These are phyloP conservation scores for Alouatta palliata DNA, from an alignment of 2,113 vertebrate species.

Conservation along the genomic window DNA sequence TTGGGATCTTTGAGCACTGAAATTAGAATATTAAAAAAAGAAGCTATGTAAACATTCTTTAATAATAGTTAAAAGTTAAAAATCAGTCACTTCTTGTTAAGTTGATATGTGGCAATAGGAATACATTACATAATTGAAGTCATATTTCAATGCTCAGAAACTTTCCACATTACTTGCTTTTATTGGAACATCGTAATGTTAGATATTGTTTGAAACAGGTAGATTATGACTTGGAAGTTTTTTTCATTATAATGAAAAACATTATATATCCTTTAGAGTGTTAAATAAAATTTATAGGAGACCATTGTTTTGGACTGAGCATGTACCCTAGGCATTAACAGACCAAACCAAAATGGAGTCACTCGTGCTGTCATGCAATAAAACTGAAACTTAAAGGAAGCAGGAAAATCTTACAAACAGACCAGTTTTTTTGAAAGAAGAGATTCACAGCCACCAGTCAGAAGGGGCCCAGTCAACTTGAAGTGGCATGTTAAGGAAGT, in stretches of 20 bases:
- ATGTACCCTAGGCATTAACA: not conserved
- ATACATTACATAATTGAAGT: not conserved
- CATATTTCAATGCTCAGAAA: not conserved
- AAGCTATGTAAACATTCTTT: not conserved
- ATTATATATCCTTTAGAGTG: not conserved
- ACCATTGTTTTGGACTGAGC: not conserved
- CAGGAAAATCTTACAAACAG: not conserved
- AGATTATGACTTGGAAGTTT: conserved; percentile 23
- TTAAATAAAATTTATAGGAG: not conserved
- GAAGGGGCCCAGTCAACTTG: not conserved
- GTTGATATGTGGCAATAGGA: not conserved
- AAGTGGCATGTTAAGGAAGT: not conserved
- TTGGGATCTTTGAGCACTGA: conserved; percentile 66
- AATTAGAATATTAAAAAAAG: conserved; percentile 54
- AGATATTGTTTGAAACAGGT: conserved; percentile 32
- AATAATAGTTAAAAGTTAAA: not conserved
- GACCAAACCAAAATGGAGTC: not conserved
- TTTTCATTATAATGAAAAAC: conserved; percentile 8
- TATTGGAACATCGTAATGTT: not conserved
- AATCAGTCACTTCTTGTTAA: conserved; percentile 33
- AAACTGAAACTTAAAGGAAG: not conserved
- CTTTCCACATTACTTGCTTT: not conserved
- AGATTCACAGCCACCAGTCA: not conserved
- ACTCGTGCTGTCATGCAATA: not conserved
- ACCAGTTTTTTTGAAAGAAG: not conserved